Base-by-base conservation (phyloP, 1,140 invertebrate genomes). In the Kradibia gibbosae region DNA sequence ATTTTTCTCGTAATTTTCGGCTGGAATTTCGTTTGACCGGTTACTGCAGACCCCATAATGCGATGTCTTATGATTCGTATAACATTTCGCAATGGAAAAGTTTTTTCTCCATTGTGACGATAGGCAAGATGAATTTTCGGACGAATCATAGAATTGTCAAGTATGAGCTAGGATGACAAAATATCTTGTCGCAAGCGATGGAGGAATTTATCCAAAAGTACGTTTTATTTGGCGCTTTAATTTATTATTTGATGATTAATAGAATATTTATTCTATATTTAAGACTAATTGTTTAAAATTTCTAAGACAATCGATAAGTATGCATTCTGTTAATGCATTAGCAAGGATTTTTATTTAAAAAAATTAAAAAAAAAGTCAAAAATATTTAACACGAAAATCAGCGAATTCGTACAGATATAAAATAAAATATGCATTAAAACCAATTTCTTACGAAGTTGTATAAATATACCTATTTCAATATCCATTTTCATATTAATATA, bases 1-100 rank as follows among this genome's bases (percentile, higher is more conserved):
- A 75, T 75, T 75, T 75, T 75, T 60, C 73, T 75, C n/a, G 42
- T 48, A 42, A 42, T 39, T n/a, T 25, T 42, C 22, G 31, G n/a
- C 8, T 39, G 34, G 53, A 73, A 73, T 73, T 73, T 73, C 71
- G 45, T 22, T 71, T 36, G 70, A 71, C 25, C 70, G 25, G 42
- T 28, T 39, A 39, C 0, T 67, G n/a, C 22, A 3, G 62, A 67
- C n/a, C 62, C 34, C 15, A 67, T 67, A 67, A 67, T 67, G 62
- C 17, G 34, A 67, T 67, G n/a, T 67, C 62, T 67, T 39, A 39
- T 67, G 34, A 67, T 36, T 20, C 31, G 7, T 36, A 17, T 22
- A 17, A 65, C 60, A 65, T 65, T 11, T 36, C 60, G 34, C 15
- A 15, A 22, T n/a, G 31, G 15, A 65, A 65, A 65, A 65, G 31